Evolutionary conservation across 2,113 vertebrate genomes (phyloP), one percentile per base, ranked within the genome.

Genomic region (Gobio gobio): DNA sequence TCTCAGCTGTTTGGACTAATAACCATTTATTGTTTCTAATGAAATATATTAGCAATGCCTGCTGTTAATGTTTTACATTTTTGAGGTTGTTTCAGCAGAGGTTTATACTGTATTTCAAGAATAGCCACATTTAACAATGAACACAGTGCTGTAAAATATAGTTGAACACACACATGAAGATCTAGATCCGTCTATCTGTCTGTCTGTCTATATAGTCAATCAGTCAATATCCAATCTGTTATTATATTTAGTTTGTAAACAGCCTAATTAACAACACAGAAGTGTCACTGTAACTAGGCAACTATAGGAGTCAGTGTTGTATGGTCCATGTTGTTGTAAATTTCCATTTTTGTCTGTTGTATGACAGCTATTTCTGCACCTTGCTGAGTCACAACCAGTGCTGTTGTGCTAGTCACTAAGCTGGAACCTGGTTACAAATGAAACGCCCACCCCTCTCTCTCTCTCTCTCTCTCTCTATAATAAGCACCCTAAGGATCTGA

Each of bases 401-500:
- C 36, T 54, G 43, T 68, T 29, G 14, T 63, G 64, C 76, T 79
- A 74, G 83, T 81, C 76, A 66, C 36, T 54, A 20, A 72, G 36
- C 51, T 68, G 16, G 58, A 84, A 84, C 33, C 59, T 75, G 66
- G 61, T 66, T 22, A 84, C 43, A 58, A 24, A 29, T 63, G 20
- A 58, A 66, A 59, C 6, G 9, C 14, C 43, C 61, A 70, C 64
- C 64, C n/a, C 29, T 82, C 33, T 26, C 72, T 51, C 73, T 24
- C 22, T 74, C 72, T 26, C 13, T 47, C 20, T 74, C 9, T 22
- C 22, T 74, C 5, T 76, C n/a, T 76, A 10, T 77, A 78, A 87
- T 82, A 73, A 47, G 40, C 76, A 47, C 86, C 79, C 86, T 45
- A 47, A 66, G 63, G 61, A 77, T 26, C 24, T 61, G 16, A 72